Conservation (phyloP, 2,888 invertebrate genomes). For the Caradrina clavipalpis region DNA sequence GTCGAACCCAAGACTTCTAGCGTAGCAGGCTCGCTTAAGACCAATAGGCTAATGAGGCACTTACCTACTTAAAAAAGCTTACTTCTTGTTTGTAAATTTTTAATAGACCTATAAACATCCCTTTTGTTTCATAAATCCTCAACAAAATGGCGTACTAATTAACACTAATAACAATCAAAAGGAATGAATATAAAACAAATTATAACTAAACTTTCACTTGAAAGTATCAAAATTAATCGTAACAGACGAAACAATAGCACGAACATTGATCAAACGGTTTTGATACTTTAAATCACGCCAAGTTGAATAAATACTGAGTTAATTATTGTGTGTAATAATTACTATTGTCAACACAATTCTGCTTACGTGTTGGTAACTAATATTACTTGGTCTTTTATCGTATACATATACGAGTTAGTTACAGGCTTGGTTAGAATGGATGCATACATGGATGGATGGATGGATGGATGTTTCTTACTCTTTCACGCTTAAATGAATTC, state of each 20-base stretch:
- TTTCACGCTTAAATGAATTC: no score
- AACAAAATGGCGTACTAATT: constrained; percentile 33
- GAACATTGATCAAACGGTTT: constrained; percentile 41
- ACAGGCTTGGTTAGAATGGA: no score
- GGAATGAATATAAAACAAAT: constrained; percentile 38
- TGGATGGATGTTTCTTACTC: no score
- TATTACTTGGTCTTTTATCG: constrained; percentile 4
- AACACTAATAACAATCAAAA: constrained; percentile 34
- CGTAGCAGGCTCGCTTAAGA: no score
- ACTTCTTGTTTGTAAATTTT: background rate
- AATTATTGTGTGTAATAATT: constrained; percentile 35
- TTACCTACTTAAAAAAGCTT: background rate
- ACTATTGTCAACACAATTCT: constrained; percentile 32
- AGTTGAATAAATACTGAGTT: constrained; percentile 35
- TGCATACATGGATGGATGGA: no score
- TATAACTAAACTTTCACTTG: constrained; percentile 17
- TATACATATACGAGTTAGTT: no score
- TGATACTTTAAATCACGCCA: constrained; percentile 43
- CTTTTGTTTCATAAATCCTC: constrained; percentile 15
- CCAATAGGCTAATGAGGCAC: no score
- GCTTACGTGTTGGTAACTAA: background rate
- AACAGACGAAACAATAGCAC: constrained; percentile 6
- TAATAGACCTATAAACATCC: constrained; percentile 5
- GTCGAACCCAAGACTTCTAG: no score
- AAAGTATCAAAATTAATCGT: constrained; percentile 37